Percentiles rank a stretch among this genome's conserved stretches.
phyloP scores from a whole-genome alignment of 2,113 vertebrate genomes.

The Aythya baeri region DNA sequence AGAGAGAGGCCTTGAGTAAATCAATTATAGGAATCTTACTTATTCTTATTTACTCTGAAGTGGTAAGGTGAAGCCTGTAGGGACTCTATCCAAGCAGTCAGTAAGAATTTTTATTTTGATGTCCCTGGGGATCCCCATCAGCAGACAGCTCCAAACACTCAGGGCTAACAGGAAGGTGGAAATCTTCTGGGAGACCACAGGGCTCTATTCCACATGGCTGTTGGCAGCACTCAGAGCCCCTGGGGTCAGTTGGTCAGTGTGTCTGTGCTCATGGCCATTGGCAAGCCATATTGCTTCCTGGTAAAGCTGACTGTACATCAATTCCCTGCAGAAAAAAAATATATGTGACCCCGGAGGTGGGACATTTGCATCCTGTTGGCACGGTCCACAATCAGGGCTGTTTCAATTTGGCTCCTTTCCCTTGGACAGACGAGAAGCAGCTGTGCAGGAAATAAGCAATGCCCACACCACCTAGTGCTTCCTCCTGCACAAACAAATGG shows the following conservation, averaged over 20 bases:
- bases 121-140: not conserved
- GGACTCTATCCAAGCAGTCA: not conserved
- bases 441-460: not conserved
- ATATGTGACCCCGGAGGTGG: not conserved
- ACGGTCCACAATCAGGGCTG: not conserved
- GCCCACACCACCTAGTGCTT: not conserved
- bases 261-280: accelerated
- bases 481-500: not conserved
- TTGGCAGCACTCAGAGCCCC: not conserved
- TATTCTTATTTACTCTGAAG: not conserved
- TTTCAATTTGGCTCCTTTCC: constrained; percentile 22
- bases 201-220: not conserved
- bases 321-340: not conserved
- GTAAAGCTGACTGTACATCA: not conserved
- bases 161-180: not conserved
- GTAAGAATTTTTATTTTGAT: not conserved
- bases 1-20: not conserved
- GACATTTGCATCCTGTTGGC: constrained; percentile 36
- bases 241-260: accelerated
- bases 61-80: not conserved
- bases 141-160: not conserved
- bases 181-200: not conserved
- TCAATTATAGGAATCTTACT: not conserved
- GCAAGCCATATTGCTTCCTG: not conserved
- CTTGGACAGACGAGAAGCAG: not conserved